Conservation (phyloP, 2,113 vertebrate species). For the Galbula dea region DNA sequence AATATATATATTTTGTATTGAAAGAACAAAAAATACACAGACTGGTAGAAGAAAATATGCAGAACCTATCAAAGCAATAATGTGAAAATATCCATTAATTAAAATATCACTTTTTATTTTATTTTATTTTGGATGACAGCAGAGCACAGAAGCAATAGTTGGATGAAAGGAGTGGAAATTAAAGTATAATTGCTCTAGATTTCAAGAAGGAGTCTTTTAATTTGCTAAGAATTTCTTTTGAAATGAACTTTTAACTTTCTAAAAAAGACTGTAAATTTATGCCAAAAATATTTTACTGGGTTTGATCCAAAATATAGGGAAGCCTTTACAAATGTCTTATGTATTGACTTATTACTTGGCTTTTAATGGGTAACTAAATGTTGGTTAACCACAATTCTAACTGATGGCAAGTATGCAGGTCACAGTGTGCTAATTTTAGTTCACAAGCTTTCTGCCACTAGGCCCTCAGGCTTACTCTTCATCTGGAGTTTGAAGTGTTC, state of each 20-base stretch:
- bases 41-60: background rate
- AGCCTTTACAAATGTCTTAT: background rate
- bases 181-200: background rate
- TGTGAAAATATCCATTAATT: background rate
- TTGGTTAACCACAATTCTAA: background rate
- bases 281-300: background rate
- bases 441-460: background rate
- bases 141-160: background rate
- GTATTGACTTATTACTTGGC: background rate
- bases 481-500: constrained; percentile 10
- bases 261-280: background rate
- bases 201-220: background rate
- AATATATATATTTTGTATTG: background rate
- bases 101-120: background rate
- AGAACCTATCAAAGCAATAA: background rate
- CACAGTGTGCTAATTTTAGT: constrained; percentile 40
- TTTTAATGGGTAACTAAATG: background rate
- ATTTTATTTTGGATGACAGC: background rate
- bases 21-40: background rate
- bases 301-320: background rate
- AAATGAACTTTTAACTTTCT: background rate
- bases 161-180: background rate
- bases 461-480: constrained; percentile 2
- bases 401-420: background rate
- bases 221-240: background rate